phyloP scores from a whole-genome alignment of 2,797 vertebrate genomes.

The Ctenosaura bakeri region DNA sequence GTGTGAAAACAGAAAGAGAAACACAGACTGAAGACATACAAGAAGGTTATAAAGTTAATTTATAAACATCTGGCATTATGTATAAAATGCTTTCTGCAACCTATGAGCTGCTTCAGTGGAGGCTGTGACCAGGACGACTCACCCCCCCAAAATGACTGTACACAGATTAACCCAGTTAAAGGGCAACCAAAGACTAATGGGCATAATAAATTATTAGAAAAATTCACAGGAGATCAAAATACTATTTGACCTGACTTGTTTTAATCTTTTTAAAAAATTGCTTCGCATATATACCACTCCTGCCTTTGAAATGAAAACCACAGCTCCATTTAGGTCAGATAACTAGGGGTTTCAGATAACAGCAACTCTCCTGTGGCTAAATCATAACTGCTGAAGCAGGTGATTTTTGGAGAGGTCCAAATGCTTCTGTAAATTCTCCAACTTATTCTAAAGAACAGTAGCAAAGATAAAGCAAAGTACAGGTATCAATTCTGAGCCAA shows the following conservation, averaged over 20 bases:
- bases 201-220: constrained; percentile 21
- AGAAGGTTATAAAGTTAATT: constrained; percentile 57
- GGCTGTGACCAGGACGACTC: constrained; percentile 40
- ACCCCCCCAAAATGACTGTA: constrained; percentile 22
- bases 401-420: neutral
- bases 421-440: constrained; percentile 34
- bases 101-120: constrained; percentile 25
- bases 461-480: constrained; percentile 30
- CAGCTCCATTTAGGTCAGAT: constrained; percentile 38
- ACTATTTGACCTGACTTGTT: constrained; percentile 25
- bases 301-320: constrained; percentile 48
- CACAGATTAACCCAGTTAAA: constrained; percentile 41
- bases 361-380: constrained; percentile 10
- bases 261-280: neutral
- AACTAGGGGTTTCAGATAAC: constrained; percentile 23
- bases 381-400: constrained; percentile 9
- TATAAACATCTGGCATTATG: constrained; percentile 35
- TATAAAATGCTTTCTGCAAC: constrained; percentile 55
- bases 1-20: constrained; percentile 58
- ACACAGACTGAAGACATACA: constrained; percentile 44
- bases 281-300: neutral
- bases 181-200: neutral
- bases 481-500: constrained; percentile 1
- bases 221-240: constrained; percentile 32
- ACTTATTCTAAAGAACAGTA: constrained; percentile 42